These are phyloP conservation scores for Gnathonemus longibarbis DNA, from an alignment of 2,113 vertebrate genomes.

Conservation along the genomic window DNA sequence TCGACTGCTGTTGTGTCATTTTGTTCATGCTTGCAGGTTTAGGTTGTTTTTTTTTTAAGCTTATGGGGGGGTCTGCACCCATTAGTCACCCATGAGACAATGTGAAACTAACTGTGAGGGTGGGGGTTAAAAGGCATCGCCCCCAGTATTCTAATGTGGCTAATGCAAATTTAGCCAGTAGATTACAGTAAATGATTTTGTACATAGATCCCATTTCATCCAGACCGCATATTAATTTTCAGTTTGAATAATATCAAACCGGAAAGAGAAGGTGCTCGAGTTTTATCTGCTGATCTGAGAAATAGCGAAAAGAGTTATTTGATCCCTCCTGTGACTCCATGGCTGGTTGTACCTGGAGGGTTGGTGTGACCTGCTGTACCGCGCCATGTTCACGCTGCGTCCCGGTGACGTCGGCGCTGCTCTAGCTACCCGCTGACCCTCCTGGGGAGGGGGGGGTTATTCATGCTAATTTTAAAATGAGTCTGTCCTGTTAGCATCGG, in stretches of 20 bases:
- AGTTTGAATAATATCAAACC: not conserved
- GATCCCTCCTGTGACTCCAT: not conserved
- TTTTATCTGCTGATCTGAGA: not conserved
- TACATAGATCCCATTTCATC: not conserved
- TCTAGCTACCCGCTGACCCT: not conserved
- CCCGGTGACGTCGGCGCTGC: not conserved
- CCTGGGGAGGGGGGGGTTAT: not conserved
- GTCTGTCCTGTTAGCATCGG: not conserved
- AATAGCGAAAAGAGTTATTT: not conserved
- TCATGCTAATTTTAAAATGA: slow-evolving; percentile 6
- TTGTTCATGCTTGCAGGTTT: not conserved
- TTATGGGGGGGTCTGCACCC: not conserved
- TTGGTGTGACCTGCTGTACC: not conserved
- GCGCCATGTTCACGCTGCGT: not conserved
- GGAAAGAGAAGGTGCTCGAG: not conserved
- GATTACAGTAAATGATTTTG: not conserved
- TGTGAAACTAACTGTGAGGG: not conserved
- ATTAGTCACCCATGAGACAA: not conserved
- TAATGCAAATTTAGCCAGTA: not conserved
- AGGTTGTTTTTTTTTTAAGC: not conserved
- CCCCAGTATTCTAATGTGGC: not conserved
- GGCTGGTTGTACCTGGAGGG: not conserved
- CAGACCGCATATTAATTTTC: not conserved
- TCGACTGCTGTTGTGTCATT: not conserved
- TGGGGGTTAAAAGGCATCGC: not conserved